Conservation (phyloP, 2,888 invertebrate species). For the Tupiocoris notatus region DNA sequence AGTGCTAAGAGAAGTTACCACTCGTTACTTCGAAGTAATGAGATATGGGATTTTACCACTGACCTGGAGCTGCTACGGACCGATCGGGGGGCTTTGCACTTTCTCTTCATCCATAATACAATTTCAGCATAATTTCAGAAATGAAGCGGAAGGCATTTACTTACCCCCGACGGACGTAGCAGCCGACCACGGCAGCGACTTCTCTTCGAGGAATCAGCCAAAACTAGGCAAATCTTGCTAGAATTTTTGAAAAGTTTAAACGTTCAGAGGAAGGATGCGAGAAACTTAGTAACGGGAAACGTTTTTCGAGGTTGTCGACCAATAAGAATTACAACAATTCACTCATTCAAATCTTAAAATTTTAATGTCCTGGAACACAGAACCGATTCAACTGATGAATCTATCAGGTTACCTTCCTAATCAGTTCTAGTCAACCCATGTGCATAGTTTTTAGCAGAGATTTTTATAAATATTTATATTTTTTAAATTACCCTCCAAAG, state of each 20-base stretch:
- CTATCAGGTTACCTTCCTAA: too few relatives aligned
- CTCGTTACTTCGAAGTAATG: neutral
- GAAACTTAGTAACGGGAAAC: too few relatives aligned
- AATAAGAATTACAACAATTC: too few relatives aligned
- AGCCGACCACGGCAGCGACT: slow-evolving; percentile 17
- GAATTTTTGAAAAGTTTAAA: neutral
- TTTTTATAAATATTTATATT: too few relatives aligned
- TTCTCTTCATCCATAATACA: slow-evolving; percentile 1
- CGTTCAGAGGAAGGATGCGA: too few relatives aligned
- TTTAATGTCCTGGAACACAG: too few relatives aligned
- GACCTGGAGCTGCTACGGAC: slow-evolving; percentile 39
- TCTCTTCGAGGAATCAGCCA: neutral
- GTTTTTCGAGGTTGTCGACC: too few relatives aligned
- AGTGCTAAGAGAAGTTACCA: neutral
- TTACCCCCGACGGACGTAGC: slow-evolving; percentile 38
- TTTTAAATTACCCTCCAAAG: too few relatives aligned
- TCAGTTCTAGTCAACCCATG: too few relatives aligned
- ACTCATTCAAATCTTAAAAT: too few relatives aligned
- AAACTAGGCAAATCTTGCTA: neutral
- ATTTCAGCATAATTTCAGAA: neutral
- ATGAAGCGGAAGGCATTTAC: slow-evolving; percentile 33
- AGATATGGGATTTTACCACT: neutral
- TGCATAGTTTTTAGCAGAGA: too few relatives aligned
- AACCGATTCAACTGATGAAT: too few relatives aligned
- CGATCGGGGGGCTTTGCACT: slow-evolving; percentile 31